phyloP scores from a whole-genome alignment of 2,888 invertebrate genomes.

The Watsonalla cultraria region DNA sequence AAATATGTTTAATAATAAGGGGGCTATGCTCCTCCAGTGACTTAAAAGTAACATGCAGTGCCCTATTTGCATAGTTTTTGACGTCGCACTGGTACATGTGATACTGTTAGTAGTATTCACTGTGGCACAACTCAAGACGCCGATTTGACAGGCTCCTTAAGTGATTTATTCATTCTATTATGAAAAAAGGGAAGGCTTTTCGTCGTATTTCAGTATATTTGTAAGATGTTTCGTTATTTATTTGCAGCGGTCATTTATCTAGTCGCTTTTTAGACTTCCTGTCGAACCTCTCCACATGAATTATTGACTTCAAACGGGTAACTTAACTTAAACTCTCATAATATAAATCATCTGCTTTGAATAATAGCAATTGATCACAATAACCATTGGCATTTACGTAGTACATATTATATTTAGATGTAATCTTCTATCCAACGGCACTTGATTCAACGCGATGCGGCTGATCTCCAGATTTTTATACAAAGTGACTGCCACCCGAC shows the following conservation, averaged over 20 bases:
- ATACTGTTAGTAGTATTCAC: neutral
- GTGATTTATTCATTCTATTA: constrained; percentile 4
- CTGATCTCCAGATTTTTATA: no score
- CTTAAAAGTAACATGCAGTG: no score
- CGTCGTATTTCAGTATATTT: neutral
- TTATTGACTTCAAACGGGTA: neutral
- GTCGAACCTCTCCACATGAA: neutral
- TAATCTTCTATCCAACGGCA: no score
- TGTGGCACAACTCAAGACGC: neutral
- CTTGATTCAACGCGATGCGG: no score
- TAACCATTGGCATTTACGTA: no score
- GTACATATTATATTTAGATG: no score
- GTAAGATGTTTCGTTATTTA: neutral
- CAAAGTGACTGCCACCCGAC: no score
- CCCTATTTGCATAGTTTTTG: no score
- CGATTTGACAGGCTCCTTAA: constrained; percentile 1
- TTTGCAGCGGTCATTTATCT: neutral
- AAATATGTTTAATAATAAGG: no score
- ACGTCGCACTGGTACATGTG: neutral
- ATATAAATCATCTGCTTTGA: neutral
- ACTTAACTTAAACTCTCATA: neutral
- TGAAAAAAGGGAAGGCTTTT: constrained; percentile 1
- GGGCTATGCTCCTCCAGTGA: no score
- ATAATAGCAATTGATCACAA: no score
- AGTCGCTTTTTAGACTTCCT: neutral